Percentiles rank a stretch among this genome's conserved stretches.
These are phyloP conservation scores for Sibirionetta formosa DNA, from an alignment of 2,797 vertebrate genomes.

Conservation along the genomic window DNA sequence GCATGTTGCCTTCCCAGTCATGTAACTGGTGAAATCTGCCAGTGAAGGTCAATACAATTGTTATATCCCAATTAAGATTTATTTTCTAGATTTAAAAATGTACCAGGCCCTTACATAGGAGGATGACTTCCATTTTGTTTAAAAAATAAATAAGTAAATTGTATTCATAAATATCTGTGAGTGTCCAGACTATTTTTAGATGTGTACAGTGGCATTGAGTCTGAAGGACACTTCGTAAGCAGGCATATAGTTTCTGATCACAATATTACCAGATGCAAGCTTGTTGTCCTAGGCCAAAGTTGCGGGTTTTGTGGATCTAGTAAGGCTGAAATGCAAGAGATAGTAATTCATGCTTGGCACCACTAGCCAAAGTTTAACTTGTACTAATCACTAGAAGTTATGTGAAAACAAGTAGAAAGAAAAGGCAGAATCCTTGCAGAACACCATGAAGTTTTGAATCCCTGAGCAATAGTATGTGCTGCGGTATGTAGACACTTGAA, in stretches of 20 bases:
- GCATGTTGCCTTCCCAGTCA: background rate
- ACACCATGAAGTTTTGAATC: background rate
- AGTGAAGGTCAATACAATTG: background rate
- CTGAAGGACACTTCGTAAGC: background rate
- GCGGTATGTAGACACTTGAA: background rate
- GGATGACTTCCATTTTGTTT: background rate
- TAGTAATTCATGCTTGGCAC: background rate
- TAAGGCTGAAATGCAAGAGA: background rate
- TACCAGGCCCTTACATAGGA: background rate
- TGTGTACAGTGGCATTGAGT: fast-evolving
- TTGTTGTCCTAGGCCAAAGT: background rate
- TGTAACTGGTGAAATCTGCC: background rate
- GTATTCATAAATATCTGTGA: background rate
- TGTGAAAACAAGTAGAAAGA: background rate
- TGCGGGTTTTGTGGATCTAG: fast-evolving
- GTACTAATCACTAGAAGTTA: background rate
- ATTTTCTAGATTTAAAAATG: background rate
- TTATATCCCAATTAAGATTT: background rate
- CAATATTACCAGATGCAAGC: background rate
- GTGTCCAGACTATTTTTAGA: background rate
- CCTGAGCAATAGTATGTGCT: background rate
- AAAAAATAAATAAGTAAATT: background rate
- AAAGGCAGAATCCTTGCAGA: background rate
- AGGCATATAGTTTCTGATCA: background rate
- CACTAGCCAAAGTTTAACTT: background rate